These are phyloP conservation scores for Sorex fumeus DNA, from an alignment of 2,113 vertebrate species.

Conservation along the genomic window DNA sequence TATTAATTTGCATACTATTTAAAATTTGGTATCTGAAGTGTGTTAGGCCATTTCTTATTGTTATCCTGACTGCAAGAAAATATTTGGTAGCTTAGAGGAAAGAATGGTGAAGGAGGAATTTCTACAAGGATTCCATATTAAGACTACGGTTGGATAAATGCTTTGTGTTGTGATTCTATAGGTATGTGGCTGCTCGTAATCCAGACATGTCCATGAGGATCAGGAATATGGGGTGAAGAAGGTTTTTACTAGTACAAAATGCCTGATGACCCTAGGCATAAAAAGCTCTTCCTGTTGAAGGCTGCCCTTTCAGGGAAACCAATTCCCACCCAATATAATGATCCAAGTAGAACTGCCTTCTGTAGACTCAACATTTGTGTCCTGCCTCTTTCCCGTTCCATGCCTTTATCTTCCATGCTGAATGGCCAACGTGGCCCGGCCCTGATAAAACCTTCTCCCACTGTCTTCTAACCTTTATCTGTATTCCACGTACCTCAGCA, in stretches of 20 bases:
- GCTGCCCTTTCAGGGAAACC: neutral
- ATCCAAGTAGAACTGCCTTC: neutral
- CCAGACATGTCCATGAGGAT: neutral
- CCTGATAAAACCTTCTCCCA: neutral
- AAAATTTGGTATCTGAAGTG: slow-evolving; percentile 14
- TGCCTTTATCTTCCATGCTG: neutral
- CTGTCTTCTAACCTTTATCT: neutral
- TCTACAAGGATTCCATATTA: neutral
- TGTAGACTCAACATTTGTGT: neutral
- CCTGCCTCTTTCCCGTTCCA: neutral
- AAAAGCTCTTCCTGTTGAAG: neutral
- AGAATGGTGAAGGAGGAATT: neutral
- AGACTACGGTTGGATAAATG: neutral
- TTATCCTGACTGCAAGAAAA: slow-evolving; percentile 26
- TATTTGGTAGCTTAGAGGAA: slow-evolving; percentile 24
- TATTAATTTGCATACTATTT: slow-evolving; percentile 7
- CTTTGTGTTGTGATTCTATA: neutral
- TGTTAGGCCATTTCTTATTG: neutral
- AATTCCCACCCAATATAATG: neutral
- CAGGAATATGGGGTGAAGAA: neutral
- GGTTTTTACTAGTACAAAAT: slow-evolving; percentile 35
- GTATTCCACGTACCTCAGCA: neutral
- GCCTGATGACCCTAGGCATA: neutral
- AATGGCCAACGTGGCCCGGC: neutral
- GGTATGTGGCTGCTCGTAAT: neutral